phyloP scores from a whole-genome alignment of 92 coral and sea anemone species.

The Parazoanthus darwini region DNA sequence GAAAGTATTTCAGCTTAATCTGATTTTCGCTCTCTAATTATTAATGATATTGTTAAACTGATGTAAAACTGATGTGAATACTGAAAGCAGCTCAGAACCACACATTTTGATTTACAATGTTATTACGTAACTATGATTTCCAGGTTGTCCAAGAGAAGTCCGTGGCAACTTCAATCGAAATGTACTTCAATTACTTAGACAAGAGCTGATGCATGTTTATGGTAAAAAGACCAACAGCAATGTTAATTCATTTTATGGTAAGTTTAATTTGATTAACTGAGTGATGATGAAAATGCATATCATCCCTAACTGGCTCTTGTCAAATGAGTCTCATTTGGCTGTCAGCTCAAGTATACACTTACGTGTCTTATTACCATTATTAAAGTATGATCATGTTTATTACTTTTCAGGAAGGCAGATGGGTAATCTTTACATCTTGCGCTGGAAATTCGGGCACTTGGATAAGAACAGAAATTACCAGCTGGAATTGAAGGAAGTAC shows the following conservation, averaged over 20 bases:
- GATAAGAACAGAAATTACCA: conserved; percentile 76
- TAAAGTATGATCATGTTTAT: neutral
- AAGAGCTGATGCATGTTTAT: conserved; percentile 60
- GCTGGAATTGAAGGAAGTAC: conserved; percentile 70
- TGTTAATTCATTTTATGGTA: conserved; percentile 36
- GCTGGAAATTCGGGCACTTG: conserved; percentile 86
- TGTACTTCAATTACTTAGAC: conserved; percentile 62
- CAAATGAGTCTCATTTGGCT: no score
- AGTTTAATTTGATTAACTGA: neutral
- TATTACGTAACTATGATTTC: neutral
- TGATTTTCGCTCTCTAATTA: neutral
- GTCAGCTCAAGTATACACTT: no score
- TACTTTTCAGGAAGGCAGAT: conserved; percentile 57
- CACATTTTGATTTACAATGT: neutral
- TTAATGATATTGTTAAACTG: neutral
- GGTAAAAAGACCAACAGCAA: conserved; percentile 54
- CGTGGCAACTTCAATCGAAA: conserved; percentile 71
- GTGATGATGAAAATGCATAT: neutral
- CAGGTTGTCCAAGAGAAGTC: conserved; percentile 84
- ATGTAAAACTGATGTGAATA: neutral
- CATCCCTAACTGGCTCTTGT: no score
- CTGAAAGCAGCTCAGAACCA: neutral
- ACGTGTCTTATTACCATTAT: no score
- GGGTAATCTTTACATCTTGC: conserved; percentile 69
- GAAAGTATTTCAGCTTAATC: neutral